Base-by-base conservation (phyloP, 1,140 invertebrate species). In the Heliothis subflexa region DNA sequence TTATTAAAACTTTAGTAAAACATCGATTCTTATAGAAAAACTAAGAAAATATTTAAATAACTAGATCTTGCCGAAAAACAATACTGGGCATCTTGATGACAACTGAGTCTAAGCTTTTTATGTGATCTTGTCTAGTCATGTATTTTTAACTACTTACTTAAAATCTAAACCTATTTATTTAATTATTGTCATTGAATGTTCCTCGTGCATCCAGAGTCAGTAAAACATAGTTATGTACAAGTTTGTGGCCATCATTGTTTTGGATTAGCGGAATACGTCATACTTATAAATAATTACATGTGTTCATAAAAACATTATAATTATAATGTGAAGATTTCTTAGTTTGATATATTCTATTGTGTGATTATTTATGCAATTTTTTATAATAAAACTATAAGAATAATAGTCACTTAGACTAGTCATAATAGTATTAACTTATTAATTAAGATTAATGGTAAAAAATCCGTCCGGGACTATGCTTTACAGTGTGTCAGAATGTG, bases 331-430 rank as follows among this genome's bases (percentile, higher is more conserved):
- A 77, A 77, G 61, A 77, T 68, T 77, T 77, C 61, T 57, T 61
- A 66, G 66, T 72, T 78, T 78, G 21, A 78, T 72, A 59, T 61
- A 66, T 28, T 75, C 45, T 72, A 78, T 72, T 72, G 77, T 78
- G 55, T 78, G 76, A 59, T 78, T 78, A 72, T 72, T 78, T 78
- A 72, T 72, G 77, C 77, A 78, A 78, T 54, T 78, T 77, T 52
- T 66, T 66, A 55, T 66, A 68, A 12, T 66, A 55, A 77, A 66
- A 55, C 68, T 77, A 68, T 74, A 59, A 18, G 33, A 45, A 57
- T 59, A 47, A 47, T 33, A 59, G 33, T 66, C 74, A 77, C 74
- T 14, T 66, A 33, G 21, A 25, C 74, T 77, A 68, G 74, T 66
- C 62, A 68, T 77, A n/a, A 68, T 64, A 62, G 28, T 62, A 25